phyloP scores from a whole-genome alignment of 2,888 invertebrate genomes.

The Drosophila monieri region DNA sequence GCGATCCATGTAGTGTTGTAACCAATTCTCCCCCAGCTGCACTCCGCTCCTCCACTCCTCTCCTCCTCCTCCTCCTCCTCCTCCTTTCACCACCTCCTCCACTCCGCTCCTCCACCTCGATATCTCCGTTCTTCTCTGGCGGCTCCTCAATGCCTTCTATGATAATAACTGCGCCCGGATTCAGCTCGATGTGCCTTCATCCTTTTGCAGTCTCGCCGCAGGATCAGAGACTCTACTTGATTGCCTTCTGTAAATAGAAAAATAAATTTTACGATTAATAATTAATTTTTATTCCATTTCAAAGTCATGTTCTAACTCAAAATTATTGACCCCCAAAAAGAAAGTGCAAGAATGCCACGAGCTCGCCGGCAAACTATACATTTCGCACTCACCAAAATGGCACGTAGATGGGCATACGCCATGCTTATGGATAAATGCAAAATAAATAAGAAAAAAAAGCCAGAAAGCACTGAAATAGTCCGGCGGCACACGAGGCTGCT shows the following conservation, averaged over 20 bases:
- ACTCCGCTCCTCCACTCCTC: conserved; percentile 22
- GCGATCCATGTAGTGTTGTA: conserved; percentile 87
- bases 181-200: conserved; percentile 87
- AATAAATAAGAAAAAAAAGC: conserved; percentile 16
- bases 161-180: conserved; percentile 85
- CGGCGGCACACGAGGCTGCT: conserved; percentile 4
- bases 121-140: conserved; percentile 5
- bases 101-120: conserved; percentile 32
- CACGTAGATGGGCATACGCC: conserved; percentile 41
- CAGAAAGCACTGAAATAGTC: conserved; percentile 22
- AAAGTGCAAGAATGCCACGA: conserved; percentile 14
- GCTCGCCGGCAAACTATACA: background rate
- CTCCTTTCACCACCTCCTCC: conserved; percentile 14
- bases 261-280: background rate
- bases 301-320: background rate
- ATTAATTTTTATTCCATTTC: background rate
- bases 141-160: conserved; percentile 84
- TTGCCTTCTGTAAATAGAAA: conserved; percentile 86
- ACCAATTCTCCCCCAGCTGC: conserved; percentile 58
- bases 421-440: conserved; percentile 32
- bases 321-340: conserved; percentile 1
- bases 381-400: conserved; percentile 18
- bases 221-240: conserved; percentile 65
- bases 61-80: conserved; percentile 27
- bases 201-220: conserved; percentile 69